These are phyloP conservation scores for Gavialis gangeticus DNA, from an alignment of 2,113 vertebrate species.

Conservation along the genomic window DNA sequence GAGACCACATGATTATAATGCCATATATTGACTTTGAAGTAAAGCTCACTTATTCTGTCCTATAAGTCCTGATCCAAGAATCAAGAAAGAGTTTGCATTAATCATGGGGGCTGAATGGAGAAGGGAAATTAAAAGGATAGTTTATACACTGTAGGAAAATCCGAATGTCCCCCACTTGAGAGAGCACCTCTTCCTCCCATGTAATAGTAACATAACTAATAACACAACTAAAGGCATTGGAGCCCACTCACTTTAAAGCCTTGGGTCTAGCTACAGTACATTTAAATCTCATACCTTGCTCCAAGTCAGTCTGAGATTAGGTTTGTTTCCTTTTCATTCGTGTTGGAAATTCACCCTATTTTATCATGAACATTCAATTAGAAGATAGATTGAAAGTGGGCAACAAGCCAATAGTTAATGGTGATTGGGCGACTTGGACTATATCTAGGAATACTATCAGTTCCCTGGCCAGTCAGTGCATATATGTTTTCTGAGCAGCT, in stretches of 20 bases:
- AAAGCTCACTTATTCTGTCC: background rate
- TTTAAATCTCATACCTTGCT: background rate
- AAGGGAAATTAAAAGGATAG: background rate
- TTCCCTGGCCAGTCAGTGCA: accelerated
- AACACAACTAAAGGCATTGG: background rate
- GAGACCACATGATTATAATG: background rate
- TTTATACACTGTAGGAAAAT: background rate
- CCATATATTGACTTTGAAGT: background rate
- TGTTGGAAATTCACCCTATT: background rate
- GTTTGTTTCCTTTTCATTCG: background rate
- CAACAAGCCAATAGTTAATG: background rate
- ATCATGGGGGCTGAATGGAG: background rate
- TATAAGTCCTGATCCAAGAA: background rate
- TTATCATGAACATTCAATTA: accelerated
- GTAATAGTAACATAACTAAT: background rate
- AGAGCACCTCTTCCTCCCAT: background rate
- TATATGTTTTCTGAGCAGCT: background rate
- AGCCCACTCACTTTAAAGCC: background rate
- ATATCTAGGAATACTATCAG: background rate
- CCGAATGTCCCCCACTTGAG: background rate
- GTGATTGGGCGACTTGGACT: background rate
- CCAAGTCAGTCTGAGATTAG: background rate
- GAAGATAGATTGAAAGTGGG: background rate
- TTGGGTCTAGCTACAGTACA: background rate
- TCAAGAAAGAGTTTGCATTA: background rate